Percentiles rank a stretch among this genome's conserved stretches.
Conservation (phyloP, 2,888 invertebrate species). For the Strigamia transsilvanica region DNA sequence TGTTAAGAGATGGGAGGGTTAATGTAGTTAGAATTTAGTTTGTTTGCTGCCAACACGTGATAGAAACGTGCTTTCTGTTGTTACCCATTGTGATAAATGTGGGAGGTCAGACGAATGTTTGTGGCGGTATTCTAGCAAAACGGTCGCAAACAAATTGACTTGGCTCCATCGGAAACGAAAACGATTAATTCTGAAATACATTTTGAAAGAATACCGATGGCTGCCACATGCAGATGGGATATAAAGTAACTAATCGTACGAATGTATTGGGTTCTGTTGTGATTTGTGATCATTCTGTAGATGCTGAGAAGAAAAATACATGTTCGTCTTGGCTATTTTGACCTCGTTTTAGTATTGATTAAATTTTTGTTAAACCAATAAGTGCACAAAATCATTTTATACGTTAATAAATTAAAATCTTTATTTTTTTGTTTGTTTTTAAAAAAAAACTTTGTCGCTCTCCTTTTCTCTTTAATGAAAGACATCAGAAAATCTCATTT, state of each 20-base stretch:
- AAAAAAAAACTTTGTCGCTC: no score
- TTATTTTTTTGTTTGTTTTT: neutral
- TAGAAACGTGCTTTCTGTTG: neutral
- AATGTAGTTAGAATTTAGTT: no score
- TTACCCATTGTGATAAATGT: neutral
- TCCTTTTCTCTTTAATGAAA: neutral
- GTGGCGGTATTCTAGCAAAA: neutral
- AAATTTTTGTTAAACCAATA: neutral
- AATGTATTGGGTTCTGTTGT: no score
- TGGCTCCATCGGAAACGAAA: neutral
- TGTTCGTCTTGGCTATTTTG: no score
- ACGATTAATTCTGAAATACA: neutral
- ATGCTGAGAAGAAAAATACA: no score
- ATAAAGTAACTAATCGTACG: no score
- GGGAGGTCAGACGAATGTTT: neutral
- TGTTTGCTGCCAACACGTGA: neutral
- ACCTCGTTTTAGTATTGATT: no score
- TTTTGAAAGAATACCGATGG: no score
- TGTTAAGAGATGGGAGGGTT: no score
- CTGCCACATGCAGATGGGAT: no score
- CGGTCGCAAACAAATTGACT: neutral
- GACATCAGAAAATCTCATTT: constrained; percentile 34
- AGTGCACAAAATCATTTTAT: neutral
- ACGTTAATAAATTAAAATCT: neutral
- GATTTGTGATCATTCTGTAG: no score